A percentile compares a stretch with the other conserved stretches of the same genome.
phyloP scores from a whole-genome alignment of 2,888 invertebrate genomes.

The Drosophila fungiperda region DNA sequence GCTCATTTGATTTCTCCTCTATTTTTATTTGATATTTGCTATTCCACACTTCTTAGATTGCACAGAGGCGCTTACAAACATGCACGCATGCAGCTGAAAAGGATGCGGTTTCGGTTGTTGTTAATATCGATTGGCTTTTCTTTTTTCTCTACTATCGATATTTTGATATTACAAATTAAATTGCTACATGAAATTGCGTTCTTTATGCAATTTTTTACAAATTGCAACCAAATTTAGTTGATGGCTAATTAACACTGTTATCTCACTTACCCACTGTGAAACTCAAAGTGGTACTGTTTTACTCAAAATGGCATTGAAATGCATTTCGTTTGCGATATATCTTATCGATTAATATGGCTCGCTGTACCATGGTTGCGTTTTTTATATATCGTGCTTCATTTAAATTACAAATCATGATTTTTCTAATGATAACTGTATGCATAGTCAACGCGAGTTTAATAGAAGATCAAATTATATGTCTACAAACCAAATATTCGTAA shows the following conservation, averaged over 20 bases:
- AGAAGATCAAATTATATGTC: not conserved
- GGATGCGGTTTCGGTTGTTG: constrained; percentile 39
- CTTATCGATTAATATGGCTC: not conserved
- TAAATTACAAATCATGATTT: not conserved
- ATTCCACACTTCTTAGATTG: constrained; percentile 59
- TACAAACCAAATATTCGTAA: not conserved
- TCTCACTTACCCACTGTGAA: constrained; percentile 10
- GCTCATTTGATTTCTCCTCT: constrained; percentile 53
- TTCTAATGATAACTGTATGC: not conserved
- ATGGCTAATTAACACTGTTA: not conserved
- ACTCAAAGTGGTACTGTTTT: constrained; percentile 17
- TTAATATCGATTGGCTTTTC: constrained; percentile 34
- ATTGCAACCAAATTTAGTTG: too few relatives aligned
- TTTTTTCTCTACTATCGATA: constrained; percentile 27
- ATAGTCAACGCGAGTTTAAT: not conserved
- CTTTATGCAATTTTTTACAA: not conserved
- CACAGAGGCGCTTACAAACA: constrained; percentile 54
- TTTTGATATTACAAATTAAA: not conserved
- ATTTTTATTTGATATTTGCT: constrained; percentile 64
- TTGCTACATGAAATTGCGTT: rapidly evolving
- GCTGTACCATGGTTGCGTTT: constrained; percentile 16
- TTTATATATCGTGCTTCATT: not conserved
- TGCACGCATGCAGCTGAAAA: constrained; percentile 48
- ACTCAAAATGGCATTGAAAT: constrained; percentile 11
- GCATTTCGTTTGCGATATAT: constrained; percentile 8